Conservation (phyloP, 53 echinoderm and acorn worm species). For the Echinarachnius parma region DNA sequence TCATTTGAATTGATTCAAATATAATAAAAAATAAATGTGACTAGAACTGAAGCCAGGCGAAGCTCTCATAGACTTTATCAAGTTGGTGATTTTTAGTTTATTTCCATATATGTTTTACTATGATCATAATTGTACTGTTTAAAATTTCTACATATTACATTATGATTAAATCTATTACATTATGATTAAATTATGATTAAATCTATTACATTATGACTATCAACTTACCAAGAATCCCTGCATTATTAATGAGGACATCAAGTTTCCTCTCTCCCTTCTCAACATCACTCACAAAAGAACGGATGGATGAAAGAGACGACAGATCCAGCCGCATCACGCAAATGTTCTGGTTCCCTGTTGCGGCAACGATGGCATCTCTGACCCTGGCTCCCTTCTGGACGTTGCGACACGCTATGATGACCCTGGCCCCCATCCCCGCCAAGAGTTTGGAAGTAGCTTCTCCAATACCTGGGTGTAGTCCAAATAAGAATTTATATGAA, state of each 20-base stretch:
- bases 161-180: too few species aligned
- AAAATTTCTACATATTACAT: too few species aligned
- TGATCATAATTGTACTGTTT: too few species aligned
- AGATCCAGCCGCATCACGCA: conserved; percentile 41
- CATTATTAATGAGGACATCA: conserved; percentile 54
- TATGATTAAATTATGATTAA: too few species aligned
- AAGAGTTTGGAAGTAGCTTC: conserved; percentile 33
- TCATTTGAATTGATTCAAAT: too few species aligned
- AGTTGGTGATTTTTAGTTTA: too few species aligned
- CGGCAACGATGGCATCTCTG: conserved; percentile 23
- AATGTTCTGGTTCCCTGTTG: conserved; percentile 28
- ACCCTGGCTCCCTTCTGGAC: conserved; percentile 26
- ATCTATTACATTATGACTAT: too few species aligned
- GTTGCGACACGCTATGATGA: conserved; percentile 41
- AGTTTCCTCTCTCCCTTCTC: conserved; percentile 29
- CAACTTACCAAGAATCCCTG: conserved; percentile 50
- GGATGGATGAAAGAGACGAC: conserved; percentile 40
- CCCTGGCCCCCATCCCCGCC: conserved; percentile 31
- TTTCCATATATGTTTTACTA: too few species aligned
- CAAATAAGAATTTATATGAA: background rate
- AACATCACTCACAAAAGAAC: conserved; percentile 36
- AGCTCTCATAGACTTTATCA: too few species aligned
- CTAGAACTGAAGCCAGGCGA: too few species aligned
- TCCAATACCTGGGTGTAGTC: conserved; percentile 39
- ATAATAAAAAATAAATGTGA: too few species aligned